Base-by-base conservation (phyloP, 2,888 invertebrate genomes). In the Ametastegia equiseti region DNA sequence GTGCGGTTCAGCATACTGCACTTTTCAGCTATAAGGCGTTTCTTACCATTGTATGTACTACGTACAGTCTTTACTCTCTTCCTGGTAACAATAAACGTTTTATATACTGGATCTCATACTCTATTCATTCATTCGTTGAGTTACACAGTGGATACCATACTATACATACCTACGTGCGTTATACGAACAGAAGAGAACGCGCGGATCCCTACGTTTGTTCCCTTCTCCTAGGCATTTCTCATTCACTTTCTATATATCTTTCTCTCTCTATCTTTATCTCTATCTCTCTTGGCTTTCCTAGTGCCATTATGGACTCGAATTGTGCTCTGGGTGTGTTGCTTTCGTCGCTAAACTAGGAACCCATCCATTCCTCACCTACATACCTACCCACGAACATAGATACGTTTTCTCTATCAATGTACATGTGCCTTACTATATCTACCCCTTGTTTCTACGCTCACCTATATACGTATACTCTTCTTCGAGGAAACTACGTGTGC, bases 141-240 rank as follows among this genome's bases (percentile, higher is more conserved):
- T n/a, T 63, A 63, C 63, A 63, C 33, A 33, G 63, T 63, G 63
- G 63, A 63, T 45, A 11, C 45, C 9, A 63, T 36, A 63, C 63
- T 33, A 63, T 39, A 69, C 69, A n/a, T n/a, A n/a, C 33, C 23
- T 42, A 42, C 69, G 23, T 19, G 39, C 69, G 69, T 42, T 65
- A n/a, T n/a, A n/a, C 30, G n/a, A 69, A 69, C 23, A 39, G 69
- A 69, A 69, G 39, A 69, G 42, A 69, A 69, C 63, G 63, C 63
- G 63, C 39, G 15, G 39, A 39, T 69, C 69, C 69, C 42, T 42
- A 54, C 23, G 67, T 67, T 23, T n/a, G 19, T n/a, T n/a, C n/a
- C n/a, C n/a, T n/a, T n/a, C n/a, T n/a, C n/a, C n/a, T n/a, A n/a
- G n/a, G n/a, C n/a, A n/a, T n/a, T n/a, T n/a, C n/a, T n/a, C n/a